Evolutionary conservation across 2,888 invertebrate genomes (phyloP).

Genomic region (Drosophila parthenogenetica): DNA sequence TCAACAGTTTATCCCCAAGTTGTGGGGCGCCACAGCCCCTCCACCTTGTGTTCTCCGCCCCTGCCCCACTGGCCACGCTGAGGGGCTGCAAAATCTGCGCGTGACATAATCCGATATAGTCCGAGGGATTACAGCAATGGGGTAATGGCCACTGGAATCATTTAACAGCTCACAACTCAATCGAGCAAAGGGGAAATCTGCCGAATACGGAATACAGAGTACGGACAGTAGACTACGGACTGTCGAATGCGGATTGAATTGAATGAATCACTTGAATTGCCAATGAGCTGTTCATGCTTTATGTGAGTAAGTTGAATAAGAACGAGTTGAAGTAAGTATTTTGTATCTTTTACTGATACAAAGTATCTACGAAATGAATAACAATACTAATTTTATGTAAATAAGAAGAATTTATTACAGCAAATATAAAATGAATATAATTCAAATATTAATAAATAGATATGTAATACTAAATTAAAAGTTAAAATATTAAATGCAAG

Average conservation of each 20-base stretch:
- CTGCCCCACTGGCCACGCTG: constrained; percentile 20
- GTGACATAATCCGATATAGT: constrained; percentile 58
- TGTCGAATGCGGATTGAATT: constrained; percentile 4
- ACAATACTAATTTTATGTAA: too few relatives aligned
- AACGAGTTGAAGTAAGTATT: not conserved
- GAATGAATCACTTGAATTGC: constrained; percentile 20
- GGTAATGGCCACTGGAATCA: constrained; percentile 44
- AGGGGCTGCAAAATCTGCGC: constrained; percentile 37
- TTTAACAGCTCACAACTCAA: constrained; percentile 45
- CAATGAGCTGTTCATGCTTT: not conserved
- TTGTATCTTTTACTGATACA: not conserved
- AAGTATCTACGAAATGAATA: too few relatives aligned
- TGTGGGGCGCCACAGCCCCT: constrained; percentile 10
- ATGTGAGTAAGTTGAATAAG: constrained; percentile 8
- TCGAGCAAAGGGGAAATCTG: constrained; percentile 13
- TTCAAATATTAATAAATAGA: too few relatives aligned
- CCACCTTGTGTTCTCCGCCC: not conserved
- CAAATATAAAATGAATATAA: too few relatives aligned
- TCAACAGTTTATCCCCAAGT: constrained; percentile 44
- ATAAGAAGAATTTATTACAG: too few relatives aligned
- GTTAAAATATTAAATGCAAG: too few relatives aligned
- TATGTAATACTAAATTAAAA: too few relatives aligned
- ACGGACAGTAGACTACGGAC: not conserved
- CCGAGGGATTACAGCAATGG: constrained; percentile 54
- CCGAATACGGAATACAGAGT: not conserved